These are phyloP conservation scores for Epizoanthus ramosus DNA, from an alignment of 92 coral and sea anemone species.

Conservation along the genomic window DNA sequence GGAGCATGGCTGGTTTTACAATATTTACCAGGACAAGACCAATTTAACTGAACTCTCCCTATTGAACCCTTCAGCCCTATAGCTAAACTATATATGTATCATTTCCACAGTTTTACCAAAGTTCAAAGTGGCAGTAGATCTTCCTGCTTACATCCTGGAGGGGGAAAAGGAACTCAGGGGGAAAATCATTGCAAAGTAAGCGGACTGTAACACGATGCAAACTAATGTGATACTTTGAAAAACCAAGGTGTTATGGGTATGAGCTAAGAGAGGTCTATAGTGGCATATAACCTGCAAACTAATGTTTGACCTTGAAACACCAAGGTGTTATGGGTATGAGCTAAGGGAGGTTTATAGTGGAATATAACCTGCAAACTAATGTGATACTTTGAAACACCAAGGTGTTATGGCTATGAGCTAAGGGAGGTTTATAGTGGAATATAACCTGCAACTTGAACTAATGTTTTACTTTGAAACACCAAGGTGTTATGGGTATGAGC, in stretches of 20 bases:
- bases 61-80: too few species aligned
- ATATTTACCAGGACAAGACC: too few species aligned
- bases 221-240: background rate
- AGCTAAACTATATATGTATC: background rate
- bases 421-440: background rate
- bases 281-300: background rate
- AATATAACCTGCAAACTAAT: background rate
- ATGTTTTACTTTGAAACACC: background rate
- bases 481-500: conserved; percentile 56
- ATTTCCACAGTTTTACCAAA: conserved; percentile 78
- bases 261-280: too few species aligned
- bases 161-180: conserved; percentile 42
- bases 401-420: conserved; percentile 47
- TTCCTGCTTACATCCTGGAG: conserved; percentile 62
- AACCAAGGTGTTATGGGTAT: conserved; percentile 51
- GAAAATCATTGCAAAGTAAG: conserved; percentile 14
- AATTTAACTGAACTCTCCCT: too few species aligned
- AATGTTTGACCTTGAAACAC: background rate
- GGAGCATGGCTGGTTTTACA: too few species aligned
- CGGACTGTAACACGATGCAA: too few species aligned
- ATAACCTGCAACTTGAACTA: background rate
- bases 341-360: too few species aligned
- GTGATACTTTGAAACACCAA: background rate
- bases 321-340: conserved; percentile 55
- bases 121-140: conserved; percentile 69